These are phyloP conservation scores for Branchinecta lynchi DNA, from an alignment of 1,140 invertebrate genomes.

Conservation along the genomic window DNA sequence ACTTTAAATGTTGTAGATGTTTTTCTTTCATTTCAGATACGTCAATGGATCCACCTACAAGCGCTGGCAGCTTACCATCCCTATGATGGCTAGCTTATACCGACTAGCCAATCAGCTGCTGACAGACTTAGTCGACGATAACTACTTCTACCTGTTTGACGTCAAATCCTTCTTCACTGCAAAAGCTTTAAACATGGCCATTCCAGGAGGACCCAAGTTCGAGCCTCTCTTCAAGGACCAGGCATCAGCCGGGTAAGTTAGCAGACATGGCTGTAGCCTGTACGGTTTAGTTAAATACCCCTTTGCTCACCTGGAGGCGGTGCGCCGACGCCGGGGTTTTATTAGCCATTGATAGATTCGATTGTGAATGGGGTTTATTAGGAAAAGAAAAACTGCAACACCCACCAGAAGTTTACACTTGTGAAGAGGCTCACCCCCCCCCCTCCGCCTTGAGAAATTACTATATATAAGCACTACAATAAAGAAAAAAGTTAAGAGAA, in stretches of 20 bases:
- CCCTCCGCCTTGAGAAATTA: too few relatives aligned
- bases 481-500: too few relatives aligned
- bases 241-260: conserved; percentile 67
- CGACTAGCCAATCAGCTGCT: conserved; percentile 93
- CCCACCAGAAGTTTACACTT: too few relatives aligned
- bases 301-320: background rate
- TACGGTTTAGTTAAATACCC: too few relatives aligned
- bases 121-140: conserved; percentile 94
- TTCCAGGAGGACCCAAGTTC: conserved; percentile 98
- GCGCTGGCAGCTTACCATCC: conserved; percentile 84
- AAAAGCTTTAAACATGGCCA: conserved; percentile 99
- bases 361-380: too few relatives aligned
- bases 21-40: conserved; percentile 41
- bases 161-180: conserved; percentile 99
- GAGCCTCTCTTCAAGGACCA: conserved; percentile 95
- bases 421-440: too few relatives aligned
- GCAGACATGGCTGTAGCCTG: too few relatives aligned
- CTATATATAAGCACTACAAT: too few relatives aligned
- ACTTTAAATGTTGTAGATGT: conserved; percentile 1
- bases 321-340: too few relatives aligned
- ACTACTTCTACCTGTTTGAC: conserved; percentile 99
- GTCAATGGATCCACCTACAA: conserved; percentile 96
- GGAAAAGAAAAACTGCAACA: too few relatives aligned
- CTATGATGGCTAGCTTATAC: conserved; percentile 94
- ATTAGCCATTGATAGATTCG: too few relatives aligned